A percentile compares a stretch with the other conserved stretches of the same genome.
Conservation (phyloP, 2,888 invertebrate species). For the Tolmerus cingulatus region DNA sequence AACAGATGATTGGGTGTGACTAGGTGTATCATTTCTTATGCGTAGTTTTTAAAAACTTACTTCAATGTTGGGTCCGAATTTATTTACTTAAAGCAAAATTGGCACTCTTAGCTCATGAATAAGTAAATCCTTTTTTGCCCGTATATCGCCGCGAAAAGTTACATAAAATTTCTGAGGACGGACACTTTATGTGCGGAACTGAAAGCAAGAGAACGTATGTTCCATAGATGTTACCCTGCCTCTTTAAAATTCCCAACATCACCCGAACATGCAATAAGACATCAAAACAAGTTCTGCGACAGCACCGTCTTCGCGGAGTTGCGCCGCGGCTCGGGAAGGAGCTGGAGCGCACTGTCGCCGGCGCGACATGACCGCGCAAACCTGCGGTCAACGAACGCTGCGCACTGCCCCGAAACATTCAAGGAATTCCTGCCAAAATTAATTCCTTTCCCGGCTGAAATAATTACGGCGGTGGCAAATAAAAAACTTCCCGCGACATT, state of each 20-base stretch:
- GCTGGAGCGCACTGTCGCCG: neutral
- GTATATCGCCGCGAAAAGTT: neutral
- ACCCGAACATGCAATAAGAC: constrained; percentile 32
- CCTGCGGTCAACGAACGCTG: constrained; percentile 29
- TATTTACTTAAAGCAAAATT: neutral
- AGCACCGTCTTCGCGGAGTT: neutral
- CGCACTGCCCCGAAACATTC: neutral
- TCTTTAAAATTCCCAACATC: constrained; percentile 38
- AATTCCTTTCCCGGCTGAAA: constrained; percentile 4
- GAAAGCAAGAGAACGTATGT: constrained; percentile 30
- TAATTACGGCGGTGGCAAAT: neutral
- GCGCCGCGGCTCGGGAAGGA: neutral
- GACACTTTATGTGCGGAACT: constrained; percentile 26
- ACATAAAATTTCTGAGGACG: neutral
- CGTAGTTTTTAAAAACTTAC: neutral
- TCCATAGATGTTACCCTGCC: constrained; percentile 17
- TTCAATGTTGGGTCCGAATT: neutral
- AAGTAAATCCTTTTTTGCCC: neutral
- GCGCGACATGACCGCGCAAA: neutral
- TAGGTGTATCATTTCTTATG: neutral
- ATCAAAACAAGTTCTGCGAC: constrained; percentile 38
- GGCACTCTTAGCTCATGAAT: neutral
- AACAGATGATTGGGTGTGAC: neutral
- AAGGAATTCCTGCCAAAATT: constrained; percentile 22
- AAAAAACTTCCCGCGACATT: neutral